These are phyloP conservation scores for Ispidina picta DNA, from an alignment of 2,797 vertebrate species.

Conservation along the genomic window DNA sequence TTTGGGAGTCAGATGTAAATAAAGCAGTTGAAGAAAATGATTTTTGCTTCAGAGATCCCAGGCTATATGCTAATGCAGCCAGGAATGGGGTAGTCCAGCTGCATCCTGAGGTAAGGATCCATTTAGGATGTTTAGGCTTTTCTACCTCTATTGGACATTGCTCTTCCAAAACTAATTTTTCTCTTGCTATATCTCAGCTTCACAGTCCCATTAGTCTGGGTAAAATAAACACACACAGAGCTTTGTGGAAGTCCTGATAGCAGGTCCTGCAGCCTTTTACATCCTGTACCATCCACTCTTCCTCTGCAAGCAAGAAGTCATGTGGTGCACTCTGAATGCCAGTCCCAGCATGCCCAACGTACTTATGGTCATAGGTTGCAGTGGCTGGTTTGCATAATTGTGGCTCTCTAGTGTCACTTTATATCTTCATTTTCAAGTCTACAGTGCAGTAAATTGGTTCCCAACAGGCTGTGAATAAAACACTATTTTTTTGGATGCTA, in stretches of 20 bases:
- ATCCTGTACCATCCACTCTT: background rate
- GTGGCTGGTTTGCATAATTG: background rate
- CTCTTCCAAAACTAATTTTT: background rate
- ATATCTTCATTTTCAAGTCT: slow-evolving; percentile 32
- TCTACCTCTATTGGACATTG: background rate
- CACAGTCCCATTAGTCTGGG: background rate
- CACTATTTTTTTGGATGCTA: background rate
- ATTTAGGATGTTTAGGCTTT: background rate
- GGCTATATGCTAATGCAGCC: background rate
- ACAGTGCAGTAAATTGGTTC: slow-evolving; percentile 38
- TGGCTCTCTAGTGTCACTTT: slow-evolving; percentile 10
- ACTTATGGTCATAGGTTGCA: background rate
- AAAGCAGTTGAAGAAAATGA: background rate
- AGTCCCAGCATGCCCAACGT: background rate
- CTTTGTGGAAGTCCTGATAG: background rate
- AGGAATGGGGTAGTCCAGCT: background rate
- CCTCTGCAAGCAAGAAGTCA: background rate
- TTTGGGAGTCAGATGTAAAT: background rate
- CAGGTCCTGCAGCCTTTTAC: fast-evolving
- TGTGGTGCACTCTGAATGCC: background rate
- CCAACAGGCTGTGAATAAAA: slow-evolving; percentile 32
- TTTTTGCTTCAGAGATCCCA: background rate
- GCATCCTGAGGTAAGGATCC: background rate
- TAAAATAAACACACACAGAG: background rate
- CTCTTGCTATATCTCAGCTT: fast-evolving